Evolutionary conservation across 2,888 invertebrate genomes (phyloP).

Genomic region (Amiota minor): DNA sequence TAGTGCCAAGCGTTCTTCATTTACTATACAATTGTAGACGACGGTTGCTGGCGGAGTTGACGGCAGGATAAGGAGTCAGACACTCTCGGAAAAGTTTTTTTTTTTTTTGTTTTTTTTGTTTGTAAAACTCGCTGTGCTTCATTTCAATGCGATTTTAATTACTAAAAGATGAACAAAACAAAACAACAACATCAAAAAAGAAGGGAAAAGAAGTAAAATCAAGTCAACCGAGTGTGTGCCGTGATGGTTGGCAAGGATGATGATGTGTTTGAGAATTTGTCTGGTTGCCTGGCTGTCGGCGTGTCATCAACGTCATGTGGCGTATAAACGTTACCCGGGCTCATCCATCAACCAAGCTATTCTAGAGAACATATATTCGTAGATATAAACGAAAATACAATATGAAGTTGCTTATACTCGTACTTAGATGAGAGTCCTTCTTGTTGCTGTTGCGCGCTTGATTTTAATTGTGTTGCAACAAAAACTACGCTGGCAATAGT

Average conservation of each 20-base stretch:
- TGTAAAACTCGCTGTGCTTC: slow-evolving; percentile 33
- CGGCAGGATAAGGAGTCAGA: not conserved
- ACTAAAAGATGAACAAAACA: slow-evolving; percentile 50
- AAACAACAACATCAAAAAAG: not conserved
- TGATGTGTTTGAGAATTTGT: slow-evolving; percentile 2
- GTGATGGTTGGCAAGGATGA: not conserved
- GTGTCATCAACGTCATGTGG: slow-evolving; percentile 17
- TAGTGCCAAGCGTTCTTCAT: slow-evolving; percentile 67
- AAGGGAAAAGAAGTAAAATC: not conserved
- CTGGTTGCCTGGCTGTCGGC: slow-evolving; percentile 19
- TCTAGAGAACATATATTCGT: not conserved
- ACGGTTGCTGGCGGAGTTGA: not conserved
- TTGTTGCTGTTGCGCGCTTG: not conserved
- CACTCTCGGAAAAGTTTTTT: not conserved
- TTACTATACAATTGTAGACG: slow-evolving; percentile 57
- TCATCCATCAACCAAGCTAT: slow-evolving; percentile 9
- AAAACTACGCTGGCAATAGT: not conserved
- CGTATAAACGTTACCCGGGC: not conserved
- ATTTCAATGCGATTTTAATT: slow-evolving; percentile 66
- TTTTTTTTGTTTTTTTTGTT: slow-evolving; percentile 10
- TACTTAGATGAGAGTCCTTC: not conserved
- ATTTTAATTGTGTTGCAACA: slow-evolving; percentile 22
- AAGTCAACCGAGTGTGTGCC: not conserved
- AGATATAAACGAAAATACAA: not conserved
- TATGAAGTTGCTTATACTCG: not conserved